Conservation (phyloP, 2,888 invertebrate genomes). For the Pseudoips prasinana region DNA sequence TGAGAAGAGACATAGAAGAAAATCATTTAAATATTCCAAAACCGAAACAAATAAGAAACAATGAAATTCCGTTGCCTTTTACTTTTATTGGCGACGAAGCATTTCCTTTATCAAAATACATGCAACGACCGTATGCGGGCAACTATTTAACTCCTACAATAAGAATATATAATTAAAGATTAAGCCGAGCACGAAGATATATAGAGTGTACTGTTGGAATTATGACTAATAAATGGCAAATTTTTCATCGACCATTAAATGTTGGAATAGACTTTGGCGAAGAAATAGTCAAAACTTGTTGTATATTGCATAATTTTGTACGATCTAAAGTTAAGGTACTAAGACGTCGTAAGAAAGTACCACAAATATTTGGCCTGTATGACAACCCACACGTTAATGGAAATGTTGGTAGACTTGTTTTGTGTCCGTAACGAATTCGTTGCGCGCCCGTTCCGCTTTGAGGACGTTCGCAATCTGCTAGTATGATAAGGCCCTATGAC, state of each 20-base stretch:
- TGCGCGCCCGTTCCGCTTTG: conserved; percentile 3
- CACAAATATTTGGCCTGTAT: conserved; percentile 16
- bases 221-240: conserved; percentile 9
- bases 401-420: conserved; percentile 1
- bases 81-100: conserved; percentile 25
- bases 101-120: conserved; percentile 18
- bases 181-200: conserved; percentile 11
- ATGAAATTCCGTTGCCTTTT: conserved; percentile 17
- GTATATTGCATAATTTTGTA: conserved; percentile 19
- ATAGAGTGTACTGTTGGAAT: conserved; percentile 9
- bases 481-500: conserved; percentile 1
- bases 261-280: conserved; percentile 16
- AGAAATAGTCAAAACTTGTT: conserved; percentile 20
- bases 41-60: conserved; percentile 11
- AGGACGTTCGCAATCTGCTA: conserved; percentile 1
- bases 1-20: conserved; percentile 10
- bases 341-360: conserved; percentile 16
- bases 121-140: conserved; percentile 19
- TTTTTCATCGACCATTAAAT: conserved; percentile 5
- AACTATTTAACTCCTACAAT: conserved; percentile 11
- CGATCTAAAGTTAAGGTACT: conserved; percentile 10
- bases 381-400: conserved; percentile 15
- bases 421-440: neutral
- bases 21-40: conserved; percentile 15
- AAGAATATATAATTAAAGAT: conserved; percentile 17